Evolutionary conservation across 2,888 invertebrate genomes (phyloP).

Genomic region (Cryptus armator): DNA sequence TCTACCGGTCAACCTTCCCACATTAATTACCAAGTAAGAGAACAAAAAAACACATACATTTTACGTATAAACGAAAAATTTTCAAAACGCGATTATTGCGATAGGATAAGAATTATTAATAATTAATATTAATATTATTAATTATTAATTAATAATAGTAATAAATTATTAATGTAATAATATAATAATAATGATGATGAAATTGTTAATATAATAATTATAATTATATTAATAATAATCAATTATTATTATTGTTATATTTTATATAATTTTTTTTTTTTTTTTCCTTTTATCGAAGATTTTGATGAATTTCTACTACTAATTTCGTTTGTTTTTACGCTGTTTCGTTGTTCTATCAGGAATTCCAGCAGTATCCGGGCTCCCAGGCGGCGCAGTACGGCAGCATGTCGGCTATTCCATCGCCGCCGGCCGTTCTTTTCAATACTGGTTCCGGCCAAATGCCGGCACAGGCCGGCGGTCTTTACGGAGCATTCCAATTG

Average conservation of each 20-base stretch:
- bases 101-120: background rate
- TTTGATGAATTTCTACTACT: slow-evolving; percentile 53
- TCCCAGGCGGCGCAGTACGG: slow-evolving; percentile 89
- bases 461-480: slow-evolving; percentile 89
- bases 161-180: too few relatives aligned
- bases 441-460: slow-evolving; percentile 90
- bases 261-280: background rate
- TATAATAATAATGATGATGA: too few relatives aligned
- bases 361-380: slow-evolving; percentile 83
- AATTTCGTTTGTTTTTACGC: slow-evolving; percentile 56
- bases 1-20: slow-evolving; percentile 86
- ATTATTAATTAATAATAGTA: too few relatives aligned
- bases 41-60: slow-evolving; percentile 58
- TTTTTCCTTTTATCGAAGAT: slow-evolving; percentile 1
- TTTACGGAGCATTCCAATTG: slow-evolving; percentile 94
- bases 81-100: slow-evolving; percentile 2
- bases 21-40: slow-evolving; percentile 90
- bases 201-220: too few relatives aligned
- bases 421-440: slow-evolving; percentile 93
- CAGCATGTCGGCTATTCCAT: slow-evolving; percentile 94
- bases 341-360: slow-evolving; percentile 77
- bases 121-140: too few relatives aligned
- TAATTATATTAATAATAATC: too few relatives aligned
- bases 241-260: too few relatives aligned
- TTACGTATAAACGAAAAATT: slow-evolving; percentile 45